Conservation (phyloP, 2,888 invertebrate species). For the Adelphocoris suturalis region DNA sequence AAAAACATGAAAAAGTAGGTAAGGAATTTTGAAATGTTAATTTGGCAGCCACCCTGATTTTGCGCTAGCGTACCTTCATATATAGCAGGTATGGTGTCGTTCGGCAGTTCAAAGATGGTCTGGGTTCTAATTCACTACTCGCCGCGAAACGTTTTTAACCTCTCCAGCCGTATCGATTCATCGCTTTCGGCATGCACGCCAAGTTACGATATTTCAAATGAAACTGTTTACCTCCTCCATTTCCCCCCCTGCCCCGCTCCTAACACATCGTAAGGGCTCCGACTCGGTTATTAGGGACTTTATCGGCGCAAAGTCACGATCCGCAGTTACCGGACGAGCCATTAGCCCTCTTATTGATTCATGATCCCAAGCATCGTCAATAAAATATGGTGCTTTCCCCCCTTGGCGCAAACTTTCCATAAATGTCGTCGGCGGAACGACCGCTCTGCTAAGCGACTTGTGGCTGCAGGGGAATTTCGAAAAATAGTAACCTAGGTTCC, state of each 20-base stretch:
- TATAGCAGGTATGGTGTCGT: too few relatives aligned
- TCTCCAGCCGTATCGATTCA: background rate
- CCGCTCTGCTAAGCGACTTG: background rate
- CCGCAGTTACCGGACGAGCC: slow-evolving; percentile 62
- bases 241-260: background rate
- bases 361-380: slow-evolving; percentile 62
- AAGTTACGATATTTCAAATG: slow-evolving; percentile 60
- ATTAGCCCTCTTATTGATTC: slow-evolving; percentile 70
- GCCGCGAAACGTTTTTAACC: background rate
- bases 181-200: slow-evolving; percentile 49
- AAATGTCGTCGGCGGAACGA: background rate
- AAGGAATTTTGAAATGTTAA: too few relatives aligned
- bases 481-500: too few relatives aligned
- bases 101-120: too few relatives aligned
- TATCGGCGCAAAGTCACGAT: slow-evolving; percentile 67
- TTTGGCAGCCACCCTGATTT: too few relatives aligned
- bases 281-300: slow-evolving; percentile 66
- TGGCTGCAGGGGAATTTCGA: too few relatives aligned
- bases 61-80: too few relatives aligned
- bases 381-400: slow-evolving; percentile 49
- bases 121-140: background rate
- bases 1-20: too few relatives aligned
- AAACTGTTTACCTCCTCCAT: slow-evolving; percentile 28
- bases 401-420: slow-evolving; percentile 1
- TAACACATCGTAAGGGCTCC: slow-evolving; percentile 20